Evolutionary conservation across 2,888 invertebrate species (phyloP).

Genomic region (Athripsodes cinereus): DNA sequence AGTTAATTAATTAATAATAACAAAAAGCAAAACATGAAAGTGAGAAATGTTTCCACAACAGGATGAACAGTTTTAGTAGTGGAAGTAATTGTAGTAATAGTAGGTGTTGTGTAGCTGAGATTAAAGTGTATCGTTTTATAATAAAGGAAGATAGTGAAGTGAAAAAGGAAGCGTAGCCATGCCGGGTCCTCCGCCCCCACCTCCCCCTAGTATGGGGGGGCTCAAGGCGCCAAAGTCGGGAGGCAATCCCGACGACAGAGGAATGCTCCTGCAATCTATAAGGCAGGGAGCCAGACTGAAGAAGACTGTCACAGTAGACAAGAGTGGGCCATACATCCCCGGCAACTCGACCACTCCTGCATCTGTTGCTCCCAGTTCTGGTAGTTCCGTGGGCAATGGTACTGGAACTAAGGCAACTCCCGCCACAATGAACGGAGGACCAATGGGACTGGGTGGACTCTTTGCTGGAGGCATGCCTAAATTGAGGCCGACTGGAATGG

Average conservation of each 20-base stretch:
- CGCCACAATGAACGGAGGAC: constrained; percentile 40
- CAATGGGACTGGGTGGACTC: constrained; percentile 58
- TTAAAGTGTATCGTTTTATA: no score
- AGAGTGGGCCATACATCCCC: constrained; percentile 74
- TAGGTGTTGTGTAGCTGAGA: no score
- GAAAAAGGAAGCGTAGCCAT: constrained; percentile 5
- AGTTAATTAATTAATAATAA: no score
- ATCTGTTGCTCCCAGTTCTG: constrained; percentile 30
- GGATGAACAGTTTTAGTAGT: no score
- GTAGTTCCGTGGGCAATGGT: constrained; percentile 37
- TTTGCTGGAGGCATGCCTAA: constrained; percentile 82
- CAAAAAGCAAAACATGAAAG: neutral
- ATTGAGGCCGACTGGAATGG: constrained; percentile 63
- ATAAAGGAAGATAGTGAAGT: no score
- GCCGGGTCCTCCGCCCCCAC: constrained; percentile 56
- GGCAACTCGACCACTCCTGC: constrained; percentile 44
- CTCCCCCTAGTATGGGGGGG: constrained; percentile 57
- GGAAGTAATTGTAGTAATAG: no score
- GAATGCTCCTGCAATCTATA: constrained; percentile 73
- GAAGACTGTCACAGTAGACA: constrained; percentile 84
- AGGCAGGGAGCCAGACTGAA: constrained; percentile 75
- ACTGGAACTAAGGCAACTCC: constrained; percentile 37
- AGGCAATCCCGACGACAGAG: constrained; percentile 54
- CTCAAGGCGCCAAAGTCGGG: constrained; percentile 51
- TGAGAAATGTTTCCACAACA: neutral